Base-by-base conservation (phyloP, 2,888 invertebrate species). In the Euphydryas editha region DNA sequence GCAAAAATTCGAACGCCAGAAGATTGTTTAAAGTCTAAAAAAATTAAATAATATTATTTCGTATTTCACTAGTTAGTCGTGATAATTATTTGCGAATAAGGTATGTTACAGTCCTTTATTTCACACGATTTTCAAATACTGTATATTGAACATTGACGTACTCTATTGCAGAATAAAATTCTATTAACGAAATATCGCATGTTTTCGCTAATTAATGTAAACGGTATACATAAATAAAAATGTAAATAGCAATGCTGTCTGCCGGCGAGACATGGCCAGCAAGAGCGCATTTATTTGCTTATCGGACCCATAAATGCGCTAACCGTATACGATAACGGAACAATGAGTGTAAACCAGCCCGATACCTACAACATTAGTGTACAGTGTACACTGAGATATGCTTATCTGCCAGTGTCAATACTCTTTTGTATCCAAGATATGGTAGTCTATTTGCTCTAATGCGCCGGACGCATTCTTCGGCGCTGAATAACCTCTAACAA, bases 391-490 rank as follows among this genome's bases (percentile, higher is more conserved):
- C 79, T 80, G 79, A 85, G 90, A 91, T 90, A 91, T 75, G 85
- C 85, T 90, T 92, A 92, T 92, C 91, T 87, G 76, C 78, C 65
- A 81, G 78, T 87, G 92, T 91, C 91, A 92, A 91, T 92, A 92
- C 87, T 88, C 92, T 90, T 91, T 92, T 92, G 92, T 91, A 86
- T 85, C 79, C 79, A 76, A 86, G 91, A 91, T 90, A 92, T 83
- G 87, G 86, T 81, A 88, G 86, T 83, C 88, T 89, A 85, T 91
- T 89, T 88, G 85, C 86, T 87, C 86, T 89, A 90, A 91, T 90
- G 90, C 82, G 81, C 75, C 81, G 80, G 79, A 78, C 84, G 79
- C 90, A 91, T 91, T 91, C 90, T 84, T 86, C 78, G 70, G 76
- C 83, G 82, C 82, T 87, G 85, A 89, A 88, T 87, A 87, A 84